phyloP scores from a whole-genome alignment of 2,113 vertebrate genomes.

The Opisthocomus hoazin region DNA sequence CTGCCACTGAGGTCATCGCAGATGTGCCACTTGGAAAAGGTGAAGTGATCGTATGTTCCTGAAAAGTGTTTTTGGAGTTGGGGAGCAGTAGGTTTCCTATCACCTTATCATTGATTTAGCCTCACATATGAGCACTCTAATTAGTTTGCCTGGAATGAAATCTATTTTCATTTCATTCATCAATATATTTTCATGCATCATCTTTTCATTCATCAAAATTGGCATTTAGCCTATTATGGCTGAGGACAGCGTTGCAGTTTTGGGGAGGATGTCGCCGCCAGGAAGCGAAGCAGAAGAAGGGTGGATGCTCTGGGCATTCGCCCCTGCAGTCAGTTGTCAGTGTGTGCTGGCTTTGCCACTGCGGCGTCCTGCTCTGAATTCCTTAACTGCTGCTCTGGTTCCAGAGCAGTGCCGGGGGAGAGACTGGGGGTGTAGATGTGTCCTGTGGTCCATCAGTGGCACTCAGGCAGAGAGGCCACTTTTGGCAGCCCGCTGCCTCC shows the following conservation, averaged over 20 bases:
- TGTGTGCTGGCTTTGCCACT: rapidly evolving
- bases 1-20: background rate
- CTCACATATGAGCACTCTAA: background rate
- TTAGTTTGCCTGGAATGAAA: background rate
- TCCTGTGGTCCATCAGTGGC: background rate
- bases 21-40: background rate
- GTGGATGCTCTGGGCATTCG: background rate
- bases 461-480: background rate
- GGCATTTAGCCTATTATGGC: background rate
- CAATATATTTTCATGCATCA: background rate
- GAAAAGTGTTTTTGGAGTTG: background rate
- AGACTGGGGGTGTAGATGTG: no score
- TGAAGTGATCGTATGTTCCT: background rate
- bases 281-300: background rate
- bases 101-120: background rate
- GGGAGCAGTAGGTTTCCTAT: background rate
- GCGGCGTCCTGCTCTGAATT: background rate
- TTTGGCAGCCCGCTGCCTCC: background rate
- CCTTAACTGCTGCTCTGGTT: background rate
- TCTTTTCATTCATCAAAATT: background rate
- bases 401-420: background rate
- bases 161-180: background rate
- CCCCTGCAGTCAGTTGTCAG: background rate
- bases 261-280: background rate
- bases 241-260: background rate